A percentile compares a stretch with the other conserved stretches of the same genome.
Evolutionary conservation across 1,140 invertebrate genomes (phyloP).

Genomic region (Macrostomum lignano): DNA sequence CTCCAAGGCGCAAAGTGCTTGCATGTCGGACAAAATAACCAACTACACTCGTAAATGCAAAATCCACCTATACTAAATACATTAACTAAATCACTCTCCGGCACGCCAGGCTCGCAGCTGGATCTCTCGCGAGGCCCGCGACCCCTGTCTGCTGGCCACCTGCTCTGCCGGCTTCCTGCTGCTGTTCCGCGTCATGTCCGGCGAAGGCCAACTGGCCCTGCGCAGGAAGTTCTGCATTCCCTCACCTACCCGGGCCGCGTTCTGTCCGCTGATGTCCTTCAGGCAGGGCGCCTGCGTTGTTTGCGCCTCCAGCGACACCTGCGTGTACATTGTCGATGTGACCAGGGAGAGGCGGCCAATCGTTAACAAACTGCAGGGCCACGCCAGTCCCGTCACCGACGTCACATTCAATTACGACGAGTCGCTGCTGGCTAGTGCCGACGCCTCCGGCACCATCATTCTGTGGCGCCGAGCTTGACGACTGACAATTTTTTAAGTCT

Average conservation of each 20-base stretch:
- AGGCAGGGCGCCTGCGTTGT: constrained; percentile 46
- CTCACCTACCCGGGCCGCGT: constrained; percentile 40
- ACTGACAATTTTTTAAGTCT: background rate
- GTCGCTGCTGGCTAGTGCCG: constrained; percentile 50
- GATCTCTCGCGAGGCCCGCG: constrained; percentile 43
- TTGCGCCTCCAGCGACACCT: constrained; percentile 53
- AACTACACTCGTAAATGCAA: too few species aligned
- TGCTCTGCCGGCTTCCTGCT: constrained; percentile 43
- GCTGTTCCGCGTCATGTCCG: constrained; percentile 37
- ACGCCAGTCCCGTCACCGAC: constrained; percentile 47
- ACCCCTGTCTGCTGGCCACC: constrained; percentile 47
- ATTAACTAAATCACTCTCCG: too few species aligned
- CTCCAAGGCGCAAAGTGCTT: too few species aligned
- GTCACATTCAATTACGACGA: constrained; percentile 66
- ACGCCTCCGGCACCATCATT: constrained; percentile 51
- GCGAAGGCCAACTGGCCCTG: constrained; percentile 36
- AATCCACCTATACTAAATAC: too few species aligned
- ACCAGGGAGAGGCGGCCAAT: constrained; percentile 38
- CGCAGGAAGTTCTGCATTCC: constrained; percentile 40
- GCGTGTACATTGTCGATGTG: constrained; percentile 53
- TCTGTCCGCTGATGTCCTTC: constrained; percentile 52
- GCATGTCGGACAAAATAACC: too few species aligned
- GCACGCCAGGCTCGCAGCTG: constrained; percentile 41
- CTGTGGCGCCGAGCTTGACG: constrained; percentile 39
- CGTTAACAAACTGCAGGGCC: constrained; percentile 52